These are phyloP conservation scores for Coelogynopora nodosa DNA, from an alignment of 2,888 invertebrate species.

Conservation along the genomic window DNA sequence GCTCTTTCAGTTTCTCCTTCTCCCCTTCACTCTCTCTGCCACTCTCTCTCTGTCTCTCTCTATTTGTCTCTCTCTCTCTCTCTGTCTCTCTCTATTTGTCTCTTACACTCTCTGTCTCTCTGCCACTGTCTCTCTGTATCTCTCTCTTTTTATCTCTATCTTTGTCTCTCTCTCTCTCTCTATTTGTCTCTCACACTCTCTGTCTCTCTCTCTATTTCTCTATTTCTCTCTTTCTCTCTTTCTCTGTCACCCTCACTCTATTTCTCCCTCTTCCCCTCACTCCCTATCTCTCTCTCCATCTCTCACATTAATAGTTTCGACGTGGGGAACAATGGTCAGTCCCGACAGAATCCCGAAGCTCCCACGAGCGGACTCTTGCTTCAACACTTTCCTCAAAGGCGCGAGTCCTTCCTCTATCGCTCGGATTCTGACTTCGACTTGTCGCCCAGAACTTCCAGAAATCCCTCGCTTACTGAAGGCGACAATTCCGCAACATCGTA, in stretches of 20 bases:
- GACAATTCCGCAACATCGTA: too few species aligned
- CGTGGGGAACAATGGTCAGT: not conserved
- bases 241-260: not conserved
- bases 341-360: not conserved
- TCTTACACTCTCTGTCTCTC: not conserved
- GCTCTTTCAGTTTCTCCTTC: not conserved
- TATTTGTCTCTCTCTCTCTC: too few species aligned
- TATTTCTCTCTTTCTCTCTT: not conserved
- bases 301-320: not conserved
- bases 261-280: not conserved
- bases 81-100: not conserved
- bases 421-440: conserved; percentile 61
- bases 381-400: conserved; percentile 58
- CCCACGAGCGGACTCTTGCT: conserved; percentile 54
- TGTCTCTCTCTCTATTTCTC: too few species aligned
- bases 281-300: not conserved
- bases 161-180: not conserved
- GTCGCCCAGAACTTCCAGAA: conserved; percentile 54
- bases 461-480: conserved; percentile 42
- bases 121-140: too few species aligned
- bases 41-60: not conserved
- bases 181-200: not conserved
- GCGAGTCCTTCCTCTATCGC: conserved; percentile 61
- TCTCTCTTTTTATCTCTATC: too few species aligned
- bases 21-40: not conserved